Base-by-base conservation (phyloP, 2,797 vertebrate species). In the Furcifer pardalis region DNA sequence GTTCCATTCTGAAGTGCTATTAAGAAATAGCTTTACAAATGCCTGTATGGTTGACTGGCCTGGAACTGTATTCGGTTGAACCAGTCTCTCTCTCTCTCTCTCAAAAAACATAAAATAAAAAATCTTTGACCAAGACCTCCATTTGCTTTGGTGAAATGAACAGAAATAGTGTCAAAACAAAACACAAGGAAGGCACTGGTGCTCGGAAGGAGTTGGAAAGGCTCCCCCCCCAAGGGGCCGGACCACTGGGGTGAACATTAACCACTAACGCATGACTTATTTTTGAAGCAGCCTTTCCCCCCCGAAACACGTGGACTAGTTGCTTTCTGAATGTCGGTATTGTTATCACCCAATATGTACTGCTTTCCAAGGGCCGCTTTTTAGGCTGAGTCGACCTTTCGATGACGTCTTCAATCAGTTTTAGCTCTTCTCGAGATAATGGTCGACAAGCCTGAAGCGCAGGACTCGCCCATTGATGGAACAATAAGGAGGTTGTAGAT, bases 321-420 rank as follows among this genome's bases (percentile, higher is more conserved):
- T 40, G 27, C 12, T 44, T 23, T 21, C 19, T 3, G 27, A n/a
- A 7, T 12, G 0, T 5, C 10, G 1, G 2, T 13, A n/a, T 23
- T 49, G 37, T 27, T n/a, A n/a, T 37, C 19, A 4, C 30, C 21
- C 17, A 37, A 35, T 3, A 2, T 37, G 42, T 19, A 30, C 7
- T n/a, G 37, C 1, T 25, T 27, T 44, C 9, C 21, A 15, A 56
- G 9, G 49, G 73, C 7, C 19, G 49, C 27, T 27, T 5, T 8
- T 25, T 52, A 37, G 12, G n/a, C n/a, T n/a, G n/a, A n/a, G n/a
- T n/a, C n/a, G n/a, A n/a, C n/a, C n/a, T n/a, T n/a, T n/a, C n/a
- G n/a, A n/a, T n/a, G n/a, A n/a, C n/a, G n/a, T 3, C 15, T 56
- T 56, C 25, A 13, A 5, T 30, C 71, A 73, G 10, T 5, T 27